phyloP scores from a whole-genome alignment of 2,888 invertebrate genomes.

The Fragum fragum region DNA sequence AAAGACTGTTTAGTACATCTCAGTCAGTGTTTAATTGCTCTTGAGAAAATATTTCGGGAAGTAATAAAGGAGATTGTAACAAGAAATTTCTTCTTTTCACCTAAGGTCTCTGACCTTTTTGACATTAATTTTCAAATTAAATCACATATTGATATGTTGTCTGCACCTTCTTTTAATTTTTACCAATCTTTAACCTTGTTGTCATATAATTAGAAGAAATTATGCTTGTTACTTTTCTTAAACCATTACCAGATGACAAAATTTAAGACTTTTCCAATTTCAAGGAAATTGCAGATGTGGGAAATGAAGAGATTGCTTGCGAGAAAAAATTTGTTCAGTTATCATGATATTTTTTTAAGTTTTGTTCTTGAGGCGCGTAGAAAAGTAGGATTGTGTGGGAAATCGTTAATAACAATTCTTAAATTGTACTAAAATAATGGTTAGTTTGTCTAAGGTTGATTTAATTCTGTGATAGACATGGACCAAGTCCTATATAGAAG shows the following conservation, averaged over 20 bases:
- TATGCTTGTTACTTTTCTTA: too few species aligned
- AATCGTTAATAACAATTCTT: background rate
- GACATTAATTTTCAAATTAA: background rate
- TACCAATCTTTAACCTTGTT: too few species aligned
- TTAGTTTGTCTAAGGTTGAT: background rate
- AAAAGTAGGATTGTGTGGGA: background rate
- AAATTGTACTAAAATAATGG: background rate
- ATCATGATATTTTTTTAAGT: background rate
- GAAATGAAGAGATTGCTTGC: background rate
- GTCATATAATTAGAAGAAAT: too few species aligned
- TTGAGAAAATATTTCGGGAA: too few species aligned
- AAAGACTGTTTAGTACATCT: too few species aligned
- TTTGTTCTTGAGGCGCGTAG: background rate
- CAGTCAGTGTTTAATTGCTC: too few species aligned
- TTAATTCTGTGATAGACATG: background rate
- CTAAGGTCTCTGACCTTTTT: background rate
- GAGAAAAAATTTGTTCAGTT: background rate
- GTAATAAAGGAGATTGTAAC: too few species aligned
- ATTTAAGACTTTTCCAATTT: background rate
- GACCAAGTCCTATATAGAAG: too few species aligned
- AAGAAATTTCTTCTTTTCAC: too few species aligned
- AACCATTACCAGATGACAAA: background rate
- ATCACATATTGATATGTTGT: too few species aligned
- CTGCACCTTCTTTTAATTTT: too few species aligned
- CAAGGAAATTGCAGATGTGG: background rate